These are phyloP conservation scores for Prochilodus magdalenae DNA, from an alignment of 2,113 vertebrate species.

Conservation along the genomic window DNA sequence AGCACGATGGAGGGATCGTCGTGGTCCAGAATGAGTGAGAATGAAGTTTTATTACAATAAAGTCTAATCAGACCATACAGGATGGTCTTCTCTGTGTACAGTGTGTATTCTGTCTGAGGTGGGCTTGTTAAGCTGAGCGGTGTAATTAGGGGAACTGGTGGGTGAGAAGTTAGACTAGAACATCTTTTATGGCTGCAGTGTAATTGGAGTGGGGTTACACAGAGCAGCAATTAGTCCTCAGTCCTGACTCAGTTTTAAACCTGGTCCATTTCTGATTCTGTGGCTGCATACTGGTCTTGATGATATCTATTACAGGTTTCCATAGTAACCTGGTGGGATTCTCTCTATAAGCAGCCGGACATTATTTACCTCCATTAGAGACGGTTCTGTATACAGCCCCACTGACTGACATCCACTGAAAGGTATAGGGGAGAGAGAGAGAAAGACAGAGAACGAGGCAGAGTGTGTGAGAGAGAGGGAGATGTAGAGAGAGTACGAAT, in stretches of 20 bases:
- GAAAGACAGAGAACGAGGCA: neutral
- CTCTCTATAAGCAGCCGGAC: neutral
- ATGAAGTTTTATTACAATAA: no score
- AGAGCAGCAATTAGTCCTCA: neutral
- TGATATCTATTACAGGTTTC: neutral
- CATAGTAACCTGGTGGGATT: neutral
- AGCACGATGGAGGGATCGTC: no score
- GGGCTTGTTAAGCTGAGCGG: no score
- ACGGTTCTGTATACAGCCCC: neutral
- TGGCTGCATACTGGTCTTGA: neutral
- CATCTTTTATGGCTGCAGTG: neutral
- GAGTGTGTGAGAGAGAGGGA: neutral
- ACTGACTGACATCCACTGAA: neutral
- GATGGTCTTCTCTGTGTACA: no score
- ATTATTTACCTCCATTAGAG: slow-evolving; percentile 7
- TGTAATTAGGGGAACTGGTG: no score
- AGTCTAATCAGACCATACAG: no score
- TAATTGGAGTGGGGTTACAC: neutral
- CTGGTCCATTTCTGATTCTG: neutral
- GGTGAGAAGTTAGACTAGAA: no score
- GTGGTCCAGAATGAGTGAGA: no score
- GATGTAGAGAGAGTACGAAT: no score
- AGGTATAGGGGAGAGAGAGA: neutral
- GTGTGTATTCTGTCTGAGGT: no score
- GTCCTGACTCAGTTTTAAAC: no score